Percentiles rank a stretch among this genome's conserved stretches.
Conservation (phyloP, 2,888 invertebrate genomes). For the Cremastinae sp. region DNA sequence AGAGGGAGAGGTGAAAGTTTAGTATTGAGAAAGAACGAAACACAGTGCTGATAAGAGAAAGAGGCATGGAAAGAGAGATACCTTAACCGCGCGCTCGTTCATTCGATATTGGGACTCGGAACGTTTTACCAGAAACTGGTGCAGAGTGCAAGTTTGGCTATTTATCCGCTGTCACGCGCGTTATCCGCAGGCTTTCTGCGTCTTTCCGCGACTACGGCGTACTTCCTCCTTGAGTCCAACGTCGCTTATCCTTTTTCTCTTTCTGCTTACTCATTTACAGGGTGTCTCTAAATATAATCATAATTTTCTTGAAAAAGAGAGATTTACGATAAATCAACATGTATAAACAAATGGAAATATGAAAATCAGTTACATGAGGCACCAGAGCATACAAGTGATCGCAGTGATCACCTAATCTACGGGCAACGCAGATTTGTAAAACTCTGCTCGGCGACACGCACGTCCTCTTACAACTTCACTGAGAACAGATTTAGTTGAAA, state of each 20-base stretch:
- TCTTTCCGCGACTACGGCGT: slow-evolving; percentile 55
- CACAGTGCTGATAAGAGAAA: slow-evolving; percentile 21
- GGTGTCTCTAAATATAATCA: too few species aligned
- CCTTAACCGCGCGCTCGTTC: slow-evolving; percentile 34
- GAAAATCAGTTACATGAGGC: too few species aligned
- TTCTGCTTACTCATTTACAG: slow-evolving; percentile 28
- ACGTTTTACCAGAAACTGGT: slow-evolving; percentile 56
- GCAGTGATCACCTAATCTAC: too few species aligned
- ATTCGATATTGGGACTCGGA: slow-evolving; percentile 56
- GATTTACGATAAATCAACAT: too few species aligned
- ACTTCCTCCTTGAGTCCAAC: slow-evolving; percentile 56
- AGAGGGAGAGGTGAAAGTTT: slow-evolving; percentile 12
- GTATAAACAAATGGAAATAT: too few species aligned
- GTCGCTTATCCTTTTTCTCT: slow-evolving; percentile 34
- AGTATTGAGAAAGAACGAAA: slow-evolving; percentile 22
- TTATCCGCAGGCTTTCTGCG: slow-evolving; percentile 66
- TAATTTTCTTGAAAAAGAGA: too few species aligned
- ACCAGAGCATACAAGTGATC: too few species aligned
- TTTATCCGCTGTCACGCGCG: slow-evolving; percentile 71
- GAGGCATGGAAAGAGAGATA: slow-evolving; percentile 17
- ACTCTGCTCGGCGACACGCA: too few species aligned
- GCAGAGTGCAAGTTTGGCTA: slow-evolving; percentile 68
- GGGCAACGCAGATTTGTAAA: too few species aligned
- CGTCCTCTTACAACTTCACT: too few species aligned
- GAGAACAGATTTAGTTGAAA: too few species aligned